Evolutionary conservation across 37 sponge, comb jelly and placozoan species (phyloP).

Genomic region (Cladorhizidae sp.): DNA sequence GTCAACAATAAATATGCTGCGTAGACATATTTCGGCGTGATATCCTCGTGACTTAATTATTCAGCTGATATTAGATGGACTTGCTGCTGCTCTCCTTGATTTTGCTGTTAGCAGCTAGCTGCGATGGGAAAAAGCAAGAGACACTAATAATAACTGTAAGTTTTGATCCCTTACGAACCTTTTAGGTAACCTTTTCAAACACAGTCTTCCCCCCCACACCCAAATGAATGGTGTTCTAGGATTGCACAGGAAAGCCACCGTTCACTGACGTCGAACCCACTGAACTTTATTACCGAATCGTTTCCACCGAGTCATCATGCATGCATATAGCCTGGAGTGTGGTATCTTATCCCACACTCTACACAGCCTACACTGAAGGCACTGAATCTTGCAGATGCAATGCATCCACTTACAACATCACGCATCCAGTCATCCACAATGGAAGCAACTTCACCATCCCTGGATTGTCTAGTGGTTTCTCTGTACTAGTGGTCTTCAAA

Average conservation of each 20-base stretch:
- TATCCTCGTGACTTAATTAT: no score
- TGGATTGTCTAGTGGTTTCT: conserved; percentile 20
- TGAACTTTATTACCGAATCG: conserved; percentile 1
- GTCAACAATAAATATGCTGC: no score
- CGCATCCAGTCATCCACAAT: conserved; percentile 2
- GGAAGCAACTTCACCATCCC: conserved; percentile 37
- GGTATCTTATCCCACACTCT: conserved; percentile 39
- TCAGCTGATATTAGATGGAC: neutral
- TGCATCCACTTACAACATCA: neutral
- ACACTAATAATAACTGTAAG: conserved; percentile 1
- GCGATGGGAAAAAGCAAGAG: neutral
- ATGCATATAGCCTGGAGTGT: conserved; percentile 65
- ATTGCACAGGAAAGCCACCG: neutral
- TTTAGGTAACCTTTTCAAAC: neutral
- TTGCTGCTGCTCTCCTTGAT: neutral
- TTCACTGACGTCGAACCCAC: neutral
- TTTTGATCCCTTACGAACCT: neutral
- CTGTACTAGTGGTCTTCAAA: conserved; percentile 55
- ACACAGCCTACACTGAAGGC: conserved; percentile 9
- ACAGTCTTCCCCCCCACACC: neutral
- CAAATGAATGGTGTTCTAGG: neutral
- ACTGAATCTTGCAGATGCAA: neutral
- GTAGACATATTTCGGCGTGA: no score
- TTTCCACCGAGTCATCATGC: neutral
- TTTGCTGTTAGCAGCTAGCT: neutral